Conservation (phyloP, 2,113 vertebrate species). For the Sapajus apella region DNA sequence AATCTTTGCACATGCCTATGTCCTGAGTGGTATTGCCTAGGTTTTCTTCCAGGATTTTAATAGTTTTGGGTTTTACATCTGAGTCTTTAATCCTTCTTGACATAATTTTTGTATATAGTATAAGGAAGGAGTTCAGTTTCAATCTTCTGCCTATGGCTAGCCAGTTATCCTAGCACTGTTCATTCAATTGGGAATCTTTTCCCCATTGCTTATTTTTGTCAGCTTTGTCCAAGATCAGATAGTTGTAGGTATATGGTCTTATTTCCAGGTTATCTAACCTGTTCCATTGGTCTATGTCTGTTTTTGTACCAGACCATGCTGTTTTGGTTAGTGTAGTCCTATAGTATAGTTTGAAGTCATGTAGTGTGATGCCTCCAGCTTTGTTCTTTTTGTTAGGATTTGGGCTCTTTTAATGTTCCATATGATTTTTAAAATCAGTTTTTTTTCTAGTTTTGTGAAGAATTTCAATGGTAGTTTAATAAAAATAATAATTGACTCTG, state of each 20-base stretch:
- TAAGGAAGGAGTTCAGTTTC: background rate
- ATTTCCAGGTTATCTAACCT: background rate
- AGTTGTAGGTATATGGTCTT: background rate
- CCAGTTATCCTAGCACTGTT: background rate
- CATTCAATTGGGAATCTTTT: background rate
- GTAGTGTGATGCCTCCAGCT: background rate
- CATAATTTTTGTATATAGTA: background rate
- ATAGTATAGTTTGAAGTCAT: background rate
- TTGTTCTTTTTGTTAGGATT: background rate
- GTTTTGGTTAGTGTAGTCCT: too few species aligned
- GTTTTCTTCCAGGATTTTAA: background rate
- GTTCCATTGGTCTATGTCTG: background rate
- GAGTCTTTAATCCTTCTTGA: background rate
- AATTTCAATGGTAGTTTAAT: background rate
- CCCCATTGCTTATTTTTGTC: background rate
- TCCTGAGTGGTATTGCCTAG: background rate
- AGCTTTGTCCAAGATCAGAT: background rate
- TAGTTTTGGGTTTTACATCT: background rate
- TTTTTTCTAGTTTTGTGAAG: background rate
- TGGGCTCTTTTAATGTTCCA: background rate
- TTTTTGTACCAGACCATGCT: background rate
- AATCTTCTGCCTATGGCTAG: background rate
- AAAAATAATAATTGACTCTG: background rate
- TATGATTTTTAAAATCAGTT: background rate
- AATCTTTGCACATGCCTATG: background rate